These are phyloP conservation scores for Scatophagus argus DNA, from an alignment of 2,113 vertebrate species.

Conservation along the genomic window DNA sequence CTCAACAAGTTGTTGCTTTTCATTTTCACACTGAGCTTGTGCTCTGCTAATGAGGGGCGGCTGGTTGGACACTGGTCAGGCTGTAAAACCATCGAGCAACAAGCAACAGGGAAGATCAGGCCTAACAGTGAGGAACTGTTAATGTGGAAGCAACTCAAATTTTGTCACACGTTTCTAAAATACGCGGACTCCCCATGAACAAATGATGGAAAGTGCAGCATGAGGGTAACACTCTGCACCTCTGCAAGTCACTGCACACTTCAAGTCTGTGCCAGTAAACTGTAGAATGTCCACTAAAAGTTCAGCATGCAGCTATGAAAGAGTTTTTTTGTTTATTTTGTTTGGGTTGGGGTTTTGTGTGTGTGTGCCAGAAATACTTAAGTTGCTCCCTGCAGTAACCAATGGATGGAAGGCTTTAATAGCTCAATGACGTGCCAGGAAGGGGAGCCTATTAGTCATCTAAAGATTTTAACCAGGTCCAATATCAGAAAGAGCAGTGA, in stretches of 20 bases:
- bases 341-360: no score
- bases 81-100: conserved; percentile 30
- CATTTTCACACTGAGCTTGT: neutral
- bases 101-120: conserved; percentile 2
- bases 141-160: neutral
- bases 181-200: neutral
- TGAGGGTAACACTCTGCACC: neutral
- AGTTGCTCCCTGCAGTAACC: neutral
- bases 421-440: neutral
- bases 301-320: neutral
- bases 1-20: neutral
- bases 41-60: conserved; percentile 14
- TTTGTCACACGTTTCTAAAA: conserved; percentile 1
- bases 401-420: neutral
- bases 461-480: neutral
- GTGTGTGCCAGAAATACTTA: neutral
- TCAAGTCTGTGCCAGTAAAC: neutral
- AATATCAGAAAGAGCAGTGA: neutral
- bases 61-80: conserved; percentile 5
- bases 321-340: no score
- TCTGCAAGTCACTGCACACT: neutral
- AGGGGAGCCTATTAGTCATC: conserved; percentile 48
- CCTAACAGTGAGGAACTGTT: conserved; percentile 13
- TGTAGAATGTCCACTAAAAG: neutral
- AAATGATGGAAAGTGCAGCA: neutral